Evolutionary conservation across 2,888 invertebrate genomes (phyloP), one percentile per base, ranked within the genome.

Genomic region (Epiperipatus broadwayi): DNA sequence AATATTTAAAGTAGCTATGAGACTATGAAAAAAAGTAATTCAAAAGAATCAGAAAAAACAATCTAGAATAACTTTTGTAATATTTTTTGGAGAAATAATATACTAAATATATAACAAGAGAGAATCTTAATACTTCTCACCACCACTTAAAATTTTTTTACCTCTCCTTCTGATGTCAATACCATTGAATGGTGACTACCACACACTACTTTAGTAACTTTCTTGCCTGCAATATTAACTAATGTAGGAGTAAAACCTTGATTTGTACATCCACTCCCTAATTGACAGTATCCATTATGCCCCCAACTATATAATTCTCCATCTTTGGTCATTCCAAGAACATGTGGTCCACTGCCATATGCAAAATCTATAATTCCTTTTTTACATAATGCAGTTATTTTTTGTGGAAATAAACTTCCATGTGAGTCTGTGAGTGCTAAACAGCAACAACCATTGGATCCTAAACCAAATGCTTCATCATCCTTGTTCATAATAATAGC

Each of bases 241-340:
- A 59, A 51, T 2, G 58, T 53, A 1, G 71, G 71, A 10, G 53
- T 52, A 0, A 62, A 52, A 5, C 64, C 63, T 48, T 66, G 69
- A 48, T 61, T 66, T 2, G 66, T 63, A 1, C 63, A 61, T 20
- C 68, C 69, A 46, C 67, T 67, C 31, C 69, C 68, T 5, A 70
- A 52, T 53, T 70, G 68, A 46, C 66, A 65, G 44, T 66, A 68
- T 3, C 64, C 66, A 54, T 71, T 71, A 51, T 68, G 66, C 4
- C 70, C 70, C 70, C 69, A 71, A 30, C 65, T 62, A 51, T 62
- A 71, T 2, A 71, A 55, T 45, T 65, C 61, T 18, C 71, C 71
- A 40, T 53, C 60, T 44, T 57, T 54, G 10, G 69, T 67, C 2
- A 66, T 60, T 2, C 69, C 71, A 21, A 72, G 51, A 2, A 71